Conservation (phyloP, 2,113 vertebrate species). For the Alces alces region DNA sequence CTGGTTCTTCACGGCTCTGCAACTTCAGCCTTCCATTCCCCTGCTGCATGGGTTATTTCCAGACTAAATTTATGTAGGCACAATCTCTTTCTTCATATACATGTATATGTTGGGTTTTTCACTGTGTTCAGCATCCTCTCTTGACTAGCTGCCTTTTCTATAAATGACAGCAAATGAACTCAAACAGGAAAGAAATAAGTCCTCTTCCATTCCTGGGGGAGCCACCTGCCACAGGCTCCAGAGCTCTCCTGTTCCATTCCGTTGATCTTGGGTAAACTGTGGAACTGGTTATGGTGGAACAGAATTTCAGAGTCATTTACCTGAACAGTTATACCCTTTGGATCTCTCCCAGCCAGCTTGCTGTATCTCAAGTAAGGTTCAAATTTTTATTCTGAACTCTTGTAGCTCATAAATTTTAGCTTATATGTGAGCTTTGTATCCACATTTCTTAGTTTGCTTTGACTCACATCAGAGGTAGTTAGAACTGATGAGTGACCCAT, state of each 20-base stretch:
- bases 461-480: slow-evolving; percentile 57
- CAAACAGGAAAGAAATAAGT: slow-evolving; percentile 1
- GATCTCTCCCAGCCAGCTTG: slow-evolving; percentile 39
- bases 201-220: background rate
- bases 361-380: slow-evolving; percentile 35
- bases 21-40: background rate
- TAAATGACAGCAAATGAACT: slow-evolving; percentile 15
- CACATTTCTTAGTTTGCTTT: slow-evolving; percentile 71
- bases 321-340: slow-evolving; percentile 60
- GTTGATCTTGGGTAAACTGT: slow-evolving; percentile 40
- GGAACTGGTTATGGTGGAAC: slow-evolving; percentile 36
- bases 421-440: slow-evolving; percentile 43
- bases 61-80: slow-evolving; percentile 50
- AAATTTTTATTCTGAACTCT: slow-evolving; percentile 16
- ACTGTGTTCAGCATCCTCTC: background rate
- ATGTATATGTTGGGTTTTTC: slow-evolving; percentile 14
- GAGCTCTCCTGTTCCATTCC: slow-evolving; percentile 32
- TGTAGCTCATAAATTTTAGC: slow-evolving; percentile 62
- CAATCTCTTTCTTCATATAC: background rate
- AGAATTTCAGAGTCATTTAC: slow-evolving; percentile 61
- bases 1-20: background rate
- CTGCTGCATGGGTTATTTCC: background rate
- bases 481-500: background rate
- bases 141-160: slow-evolving; percentile 30
- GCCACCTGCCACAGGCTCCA: slow-evolving; percentile 1